These are phyloP conservation scores for Tetranychus truncatus DNA, from an alignment of 2,888 invertebrate genomes.

Conservation along the genomic window DNA sequence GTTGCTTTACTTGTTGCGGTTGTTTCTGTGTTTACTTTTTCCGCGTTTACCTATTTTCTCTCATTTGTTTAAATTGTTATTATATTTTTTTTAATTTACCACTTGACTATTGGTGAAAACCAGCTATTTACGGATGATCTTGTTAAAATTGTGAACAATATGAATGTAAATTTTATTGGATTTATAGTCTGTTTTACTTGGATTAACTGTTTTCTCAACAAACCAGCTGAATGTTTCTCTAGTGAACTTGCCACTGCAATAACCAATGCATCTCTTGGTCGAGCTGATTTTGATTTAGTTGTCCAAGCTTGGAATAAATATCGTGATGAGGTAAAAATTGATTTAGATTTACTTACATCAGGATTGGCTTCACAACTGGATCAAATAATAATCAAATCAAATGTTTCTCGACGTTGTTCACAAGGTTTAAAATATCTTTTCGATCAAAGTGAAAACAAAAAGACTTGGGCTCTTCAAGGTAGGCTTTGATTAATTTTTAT, in stretches of 20 bases:
- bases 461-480: not conserved
- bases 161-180: not conserved
- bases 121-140: no score
- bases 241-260: not conserved
- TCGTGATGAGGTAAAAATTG: not conserved
- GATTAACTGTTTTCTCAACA: not conserved
- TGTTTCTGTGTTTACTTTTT: no score
- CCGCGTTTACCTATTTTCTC: no score
- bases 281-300: not conserved
- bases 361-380: not conserved
- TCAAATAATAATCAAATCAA: not conserved
- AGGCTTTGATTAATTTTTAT: not conserved
- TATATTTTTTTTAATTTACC: no score
- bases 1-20: no score
- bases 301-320: not conserved
- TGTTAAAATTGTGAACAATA: not conserved
- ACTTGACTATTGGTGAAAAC: no score
- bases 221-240: not conserved
- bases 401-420: not conserved
- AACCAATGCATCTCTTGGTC: not conserved
- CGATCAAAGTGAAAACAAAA: not conserved
- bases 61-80: no score
- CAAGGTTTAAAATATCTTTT: not conserved
- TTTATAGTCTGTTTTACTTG: not conserved
- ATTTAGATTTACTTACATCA: not conserved